Base-by-base conservation (phyloP, 2,797 vertebrate species). In the Rhyacichthys aspro region DNA sequence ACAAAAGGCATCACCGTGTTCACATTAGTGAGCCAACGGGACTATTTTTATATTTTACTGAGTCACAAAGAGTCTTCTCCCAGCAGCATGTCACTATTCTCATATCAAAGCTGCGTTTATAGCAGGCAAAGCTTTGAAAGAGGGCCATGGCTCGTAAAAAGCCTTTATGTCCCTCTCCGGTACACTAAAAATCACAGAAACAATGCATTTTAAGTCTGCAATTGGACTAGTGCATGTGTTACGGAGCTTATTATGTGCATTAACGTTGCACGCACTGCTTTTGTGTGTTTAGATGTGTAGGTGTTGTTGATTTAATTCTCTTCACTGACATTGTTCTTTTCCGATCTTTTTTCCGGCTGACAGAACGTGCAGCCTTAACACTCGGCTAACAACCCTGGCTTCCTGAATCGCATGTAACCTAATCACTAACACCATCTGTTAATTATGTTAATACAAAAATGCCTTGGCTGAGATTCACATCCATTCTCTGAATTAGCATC, bases 381-480 rank as follows among this genome's bases (percentile, higher is more conserved):
- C 82, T 86, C 83, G 54, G 84, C 85, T 89, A 90, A 90, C 85
- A 90, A 83, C 86, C 80, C 76, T 70, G 76, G 82, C 81, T 86
- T 89, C 86, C 88, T 89, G 86, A 91, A 87, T 88, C 64, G 74
- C 86, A 83, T 88, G 83, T 90, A 90, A 90, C 82, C 86, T 90
- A 91, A 91, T 92, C 86, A 91, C 89, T 89, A 74, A 84, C 84
- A 88, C 90, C 90, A 92, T 93, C 90, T 92, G 90, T 90, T 92
- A 91, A 92, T 91, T 90, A 90, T 87, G 84, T 89, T 91, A 91
- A 92, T 90, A 88, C 76, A 90, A 88, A 87, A 90, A 88, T 82
- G 82, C 83, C 68, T 87, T 85, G 84, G 86, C 86, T 88, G 85
- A 84, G 76, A 83, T 84, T 88, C 82, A 72, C 78, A 80, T 86